Evolutionary conservation across 2,797 vertebrate genomes (phyloP), one percentile per base, ranked within the genome.

Genomic region (Botia almorhae): DNA sequence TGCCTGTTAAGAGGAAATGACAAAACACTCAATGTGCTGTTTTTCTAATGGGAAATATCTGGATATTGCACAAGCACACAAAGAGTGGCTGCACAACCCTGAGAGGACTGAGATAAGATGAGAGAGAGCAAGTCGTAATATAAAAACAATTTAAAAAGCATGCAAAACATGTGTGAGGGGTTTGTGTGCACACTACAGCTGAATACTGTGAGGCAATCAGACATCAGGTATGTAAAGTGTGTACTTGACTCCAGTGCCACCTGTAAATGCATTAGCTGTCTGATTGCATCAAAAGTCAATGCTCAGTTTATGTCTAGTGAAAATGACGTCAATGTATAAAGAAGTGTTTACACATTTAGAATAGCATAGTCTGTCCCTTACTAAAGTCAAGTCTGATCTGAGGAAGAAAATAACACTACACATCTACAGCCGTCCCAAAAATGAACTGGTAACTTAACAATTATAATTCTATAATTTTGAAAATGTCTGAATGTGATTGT

Each of bases 1-100:
- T 21, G 11, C 33, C 16, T 53, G 58, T 75, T 64, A 75, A 29
- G 21, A 50, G 58, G 26, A 48, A 74, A 63, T 60, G 7, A 51
- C 21, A 51, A 14, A 36, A 29, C 58, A 51, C 50, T 51, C 50
- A 51, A 51, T 50, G 16, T 33, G 10, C 72, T 3, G 60, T 65
- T 17, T 50, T 53, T 6, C 1, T 19, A 29, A 51, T 51, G 13
- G 23, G 11, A 36, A 16, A 13, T 0, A 0, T 50, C 16, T 13
- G 19, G 2, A 56, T 19, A 50, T 61, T 33, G 1, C 10, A 74
- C 23, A 48, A 63, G 36, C 5, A 16, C 7, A 16, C 55, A 1
- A 21, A 19, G 55, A 56, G n/a, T 21, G 55, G 8, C 19, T 58
- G 55, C 23, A 23, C 26, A 60, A 60, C 11, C 1, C 26, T 60